A percentile compares a stretch with the other conserved stretches of the same genome.
These are phyloP conservation scores for Columba livia DNA, from an alignment of 2,113 vertebrate species.

Conservation along the genomic window DNA sequence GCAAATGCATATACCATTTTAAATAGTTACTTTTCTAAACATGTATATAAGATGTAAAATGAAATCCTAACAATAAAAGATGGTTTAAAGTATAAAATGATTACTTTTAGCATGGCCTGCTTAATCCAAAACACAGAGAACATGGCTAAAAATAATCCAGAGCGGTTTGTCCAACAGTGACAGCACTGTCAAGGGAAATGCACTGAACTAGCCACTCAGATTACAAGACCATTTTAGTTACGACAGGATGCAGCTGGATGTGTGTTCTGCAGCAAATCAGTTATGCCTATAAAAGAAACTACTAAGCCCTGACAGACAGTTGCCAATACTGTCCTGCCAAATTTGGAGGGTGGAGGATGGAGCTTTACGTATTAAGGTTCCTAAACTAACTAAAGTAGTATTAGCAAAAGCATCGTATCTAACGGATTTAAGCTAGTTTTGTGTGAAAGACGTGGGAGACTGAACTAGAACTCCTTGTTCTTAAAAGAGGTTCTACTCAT, in stretches of 20 bases:
- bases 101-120: neutral
- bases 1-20: neutral
- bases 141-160: neutral
- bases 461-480: neutral
- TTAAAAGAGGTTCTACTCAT: neutral
- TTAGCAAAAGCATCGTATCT: neutral
- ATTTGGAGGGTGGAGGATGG: neutral
- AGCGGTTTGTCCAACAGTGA: neutral
- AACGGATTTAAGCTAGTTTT: neutral
- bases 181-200: neutral
- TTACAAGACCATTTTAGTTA: neutral
- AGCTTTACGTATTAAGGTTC: neutral
- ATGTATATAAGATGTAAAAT: neutral
- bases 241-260: neutral
- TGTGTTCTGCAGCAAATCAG: neutral
- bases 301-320: neutral
- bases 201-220: neutral
- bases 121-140: neutral
- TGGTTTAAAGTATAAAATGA: neutral
- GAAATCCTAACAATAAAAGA: neutral
- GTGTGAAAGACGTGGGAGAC: neutral
- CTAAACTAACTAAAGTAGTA: neutral
- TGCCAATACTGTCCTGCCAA: neutral
- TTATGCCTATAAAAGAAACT: neutral
- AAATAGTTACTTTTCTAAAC: neutral